A percentile compares a stretch with the other conserved stretches of the same genome.
These are phyloP conservation scores for Tylochromis polylepis DNA, from an alignment of 2,113 vertebrate genomes.

Conservation along the genomic window DNA sequence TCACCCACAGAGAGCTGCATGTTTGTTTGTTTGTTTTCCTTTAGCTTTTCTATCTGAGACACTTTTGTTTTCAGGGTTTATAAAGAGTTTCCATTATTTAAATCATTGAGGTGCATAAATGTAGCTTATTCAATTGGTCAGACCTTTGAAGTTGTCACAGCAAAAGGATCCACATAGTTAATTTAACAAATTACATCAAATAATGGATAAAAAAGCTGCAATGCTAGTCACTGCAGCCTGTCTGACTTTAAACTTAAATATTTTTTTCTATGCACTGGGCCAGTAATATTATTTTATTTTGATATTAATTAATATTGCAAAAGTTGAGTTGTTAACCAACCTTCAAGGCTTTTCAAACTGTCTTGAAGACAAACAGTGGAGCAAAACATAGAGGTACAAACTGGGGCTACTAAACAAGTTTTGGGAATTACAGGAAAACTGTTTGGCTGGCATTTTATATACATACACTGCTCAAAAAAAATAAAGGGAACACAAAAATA, in stretches of 20 bases:
- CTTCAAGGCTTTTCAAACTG: neutral
- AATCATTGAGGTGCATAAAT: neutral
- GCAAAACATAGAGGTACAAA: neutral
- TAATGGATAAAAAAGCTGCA: neutral
- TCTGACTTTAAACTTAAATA: neutral
- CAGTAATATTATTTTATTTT: neutral
- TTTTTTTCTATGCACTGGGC: neutral
- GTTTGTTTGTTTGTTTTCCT: constrained; percentile 41
- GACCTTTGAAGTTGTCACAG: neutral
- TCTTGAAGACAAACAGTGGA: neutral
- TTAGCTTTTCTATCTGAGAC: neutral
- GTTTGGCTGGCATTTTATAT: too few relatives aligned
- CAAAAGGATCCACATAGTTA: neutral
- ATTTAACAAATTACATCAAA: neutral
- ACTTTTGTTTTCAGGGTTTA: neutral
- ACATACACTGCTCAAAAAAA: too few relatives aligned
- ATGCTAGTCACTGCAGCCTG: neutral
- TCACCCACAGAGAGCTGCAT: neutral
- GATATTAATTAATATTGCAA: neutral
- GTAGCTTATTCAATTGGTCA: neutral
- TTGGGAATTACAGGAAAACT: too few relatives aligned
- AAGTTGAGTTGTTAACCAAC: neutral
- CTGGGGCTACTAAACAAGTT: too few relatives aligned
- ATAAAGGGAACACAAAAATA: too few relatives aligned
- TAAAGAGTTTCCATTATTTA: neutral